Base-by-base conservation (phyloP, 2,797 vertebrate species). In the Hypotaenidia philippensis region DNA sequence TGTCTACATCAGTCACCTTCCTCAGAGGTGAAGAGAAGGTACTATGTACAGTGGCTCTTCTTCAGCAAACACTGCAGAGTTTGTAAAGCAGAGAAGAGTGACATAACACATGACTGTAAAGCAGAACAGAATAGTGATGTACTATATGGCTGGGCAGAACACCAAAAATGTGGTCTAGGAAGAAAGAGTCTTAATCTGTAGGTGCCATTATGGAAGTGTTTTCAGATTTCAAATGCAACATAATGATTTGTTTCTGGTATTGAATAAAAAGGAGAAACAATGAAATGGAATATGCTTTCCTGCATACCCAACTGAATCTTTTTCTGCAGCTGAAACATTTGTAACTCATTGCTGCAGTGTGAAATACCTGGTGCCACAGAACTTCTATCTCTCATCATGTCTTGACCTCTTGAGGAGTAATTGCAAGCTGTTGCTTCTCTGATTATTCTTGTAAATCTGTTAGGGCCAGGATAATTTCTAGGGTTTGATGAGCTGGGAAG, bases 401-500 rank as follows among this genome's bases (percentile, higher is more conserved):
- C 26, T 56, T 61, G 7, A 63, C 5, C 17, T 59, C 61, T 52
- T 56, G 29, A 79, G 50, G 25, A 89, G 41, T 50, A 61, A 20
- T 44, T 83, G 16, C 16, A 55, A 90, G 32, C 22, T 87, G 15
- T 26, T 72, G n/a, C 10, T 91, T 50, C 25, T 76, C n/a, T 81
- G 47, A 55, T 50, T 76, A 53, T 4, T 65, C 78, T 63, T 68
- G 32, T 74, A 70, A 41, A 7, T 77, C 83, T 77, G 5, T 25
- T 45, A 52, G 6, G 10, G 13, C 5, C 0, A 0, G 32, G 40
- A 63, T 49, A 52, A 63, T 79, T 87, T 70, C 64, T 87, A 3
- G 66, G 10, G 10, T n/a, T 59, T 85, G 34, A 8, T 74, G 36
- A 82, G 63, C 59, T 32, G 13, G 47, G 31, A 89, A 85, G 3